Evolutionary conservation across 2,888 invertebrate genomes (phyloP).

Genomic region (Eugnorisma glareosa): DNA sequence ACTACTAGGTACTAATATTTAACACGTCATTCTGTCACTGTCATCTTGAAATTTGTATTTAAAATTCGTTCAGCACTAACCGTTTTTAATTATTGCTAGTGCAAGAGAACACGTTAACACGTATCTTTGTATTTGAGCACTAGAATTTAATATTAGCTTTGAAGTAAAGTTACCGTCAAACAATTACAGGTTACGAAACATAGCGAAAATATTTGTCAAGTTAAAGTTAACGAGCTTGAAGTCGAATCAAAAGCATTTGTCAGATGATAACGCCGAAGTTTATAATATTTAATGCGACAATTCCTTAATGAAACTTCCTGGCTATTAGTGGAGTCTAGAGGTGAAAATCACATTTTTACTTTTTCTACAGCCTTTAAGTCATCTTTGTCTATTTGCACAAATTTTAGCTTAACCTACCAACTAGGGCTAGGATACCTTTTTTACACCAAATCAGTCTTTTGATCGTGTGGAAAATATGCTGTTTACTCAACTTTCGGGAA

Average conservation of each 20-base stretch:
- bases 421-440: neutral
- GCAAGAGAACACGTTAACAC: neutral
- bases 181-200: neutral
- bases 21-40: neutral
- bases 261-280: neutral
- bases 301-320: neutral
- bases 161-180: neutral
- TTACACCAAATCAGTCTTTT: neutral
- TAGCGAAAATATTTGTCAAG: constrained; percentile 8
- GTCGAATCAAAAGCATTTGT: neutral
- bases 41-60: neutral
- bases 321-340: neutral
- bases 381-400: neutral
- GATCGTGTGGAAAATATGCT: neutral
- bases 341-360: neutral
- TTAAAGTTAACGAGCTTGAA: neutral
- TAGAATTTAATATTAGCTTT: neutral
- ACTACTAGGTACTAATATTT: neutral
- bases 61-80: neutral
- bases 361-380: neutral
- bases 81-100: neutral
- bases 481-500: constrained; percentile 2
- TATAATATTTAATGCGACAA: constrained; percentile 4
- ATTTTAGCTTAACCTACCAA: neutral
- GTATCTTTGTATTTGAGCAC: neutral